Base-by-base conservation (phyloP, 2,888 invertebrate species). In the Aphelenchoides bicaudatus region DNA sequence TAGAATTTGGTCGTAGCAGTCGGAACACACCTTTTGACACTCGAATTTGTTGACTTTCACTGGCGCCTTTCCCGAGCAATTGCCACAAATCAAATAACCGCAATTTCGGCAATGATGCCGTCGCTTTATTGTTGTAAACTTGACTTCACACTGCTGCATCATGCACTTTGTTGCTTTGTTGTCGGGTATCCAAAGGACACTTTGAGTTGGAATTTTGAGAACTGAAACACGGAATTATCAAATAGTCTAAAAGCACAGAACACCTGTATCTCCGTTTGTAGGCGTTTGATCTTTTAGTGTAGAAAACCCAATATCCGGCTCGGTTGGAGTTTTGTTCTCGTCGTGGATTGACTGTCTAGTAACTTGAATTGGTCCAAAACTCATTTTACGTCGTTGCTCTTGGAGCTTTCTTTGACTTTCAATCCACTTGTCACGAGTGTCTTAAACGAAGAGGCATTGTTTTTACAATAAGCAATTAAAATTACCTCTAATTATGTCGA, bases 71-170 rank as follows among this genome's bases (percentile, higher is more conserved):
- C 75, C 75, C 21, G 61, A 62, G 53, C 75, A 75, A 19, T 61
- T 47, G 19, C 63, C 61, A 59, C 75, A 75, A 34, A 75, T 75
- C 38, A 75, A 54, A 70, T 73, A 60, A 63, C 90, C 90, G 79
- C 90, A 90, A 47, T 89, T 88, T 53, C 90, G 83, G 78, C 90
- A 91, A 80, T 90, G 90, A 75, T 86, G 85, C 38, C 90, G 83
- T 47, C 90, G 83, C 79, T 87, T 88, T 50, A 90, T 85, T 64
- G 90, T 85, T 0, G 87, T 89, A 80, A 91, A 91, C 79, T 86
- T 87, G 43, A 84, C 81, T 61, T 87, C 86, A 79, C 91, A 91
- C 5, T 71, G 71, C 29, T 63, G 65, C 72, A 88, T 86, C 86
- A 90, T 86, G 79, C 90, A 90, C 64, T 84, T 84, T 21, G 85